A percentile compares a stretch with the other conserved stretches of the same genome.
Evolutionary conservation across 2,113 vertebrate species (phyloP).

Genomic region (Bubalus kerabau): DNA sequence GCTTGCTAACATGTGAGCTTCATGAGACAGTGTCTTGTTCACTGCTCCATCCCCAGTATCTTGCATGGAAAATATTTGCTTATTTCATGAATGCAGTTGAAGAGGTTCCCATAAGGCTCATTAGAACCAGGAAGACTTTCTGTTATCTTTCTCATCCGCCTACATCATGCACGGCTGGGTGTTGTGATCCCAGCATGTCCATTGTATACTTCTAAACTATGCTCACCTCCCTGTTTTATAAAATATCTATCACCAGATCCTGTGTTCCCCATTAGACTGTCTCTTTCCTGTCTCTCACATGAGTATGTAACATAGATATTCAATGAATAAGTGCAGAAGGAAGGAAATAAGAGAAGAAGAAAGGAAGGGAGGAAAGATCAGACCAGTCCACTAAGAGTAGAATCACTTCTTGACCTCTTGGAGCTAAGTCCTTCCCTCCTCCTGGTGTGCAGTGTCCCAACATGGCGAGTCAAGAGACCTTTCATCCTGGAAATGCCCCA

Average conservation of each 20-base stretch:
- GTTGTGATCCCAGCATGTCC: background rate
- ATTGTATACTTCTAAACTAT: no score
- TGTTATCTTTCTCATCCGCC: rapidly evolving
- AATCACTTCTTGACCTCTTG: background rate
- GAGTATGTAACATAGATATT: background rate
- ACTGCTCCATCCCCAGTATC: background rate
- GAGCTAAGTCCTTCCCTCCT: background rate
- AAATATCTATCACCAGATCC: background rate
- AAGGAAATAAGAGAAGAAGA: background rate
- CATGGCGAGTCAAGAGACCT: background rate
- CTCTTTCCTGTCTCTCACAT: background rate
- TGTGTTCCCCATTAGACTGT: background rate
- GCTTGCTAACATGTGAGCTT: background rate
- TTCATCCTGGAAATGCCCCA: background rate
- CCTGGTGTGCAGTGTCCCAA: background rate
- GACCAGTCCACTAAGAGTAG: no score
- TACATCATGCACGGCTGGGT: background rate
- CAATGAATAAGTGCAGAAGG: background rate
- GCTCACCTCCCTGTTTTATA: background rate
- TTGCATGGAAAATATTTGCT: background rate
- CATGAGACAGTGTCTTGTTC: background rate
- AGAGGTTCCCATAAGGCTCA: background rate
- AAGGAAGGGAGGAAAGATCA: background rate
- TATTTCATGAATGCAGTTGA: background rate
- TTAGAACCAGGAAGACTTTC: background rate